Base-by-base conservation (phyloP, 2,888 invertebrate genomes). In the Chrysopilus asiliformis region DNA sequence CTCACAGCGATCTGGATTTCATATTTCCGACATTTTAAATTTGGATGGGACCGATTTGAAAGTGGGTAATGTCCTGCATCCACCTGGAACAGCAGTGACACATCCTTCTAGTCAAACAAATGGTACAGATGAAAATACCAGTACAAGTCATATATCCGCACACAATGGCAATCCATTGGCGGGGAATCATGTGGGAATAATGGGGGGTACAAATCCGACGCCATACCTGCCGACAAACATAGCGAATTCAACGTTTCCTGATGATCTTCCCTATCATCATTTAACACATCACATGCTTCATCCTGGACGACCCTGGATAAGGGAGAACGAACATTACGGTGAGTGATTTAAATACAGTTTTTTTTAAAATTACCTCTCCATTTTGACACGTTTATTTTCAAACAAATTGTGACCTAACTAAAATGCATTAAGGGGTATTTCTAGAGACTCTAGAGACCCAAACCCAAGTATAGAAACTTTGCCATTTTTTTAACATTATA, bases 1-100 rank as follows among this genome's bases (percentile, higher is more conserved):
- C 8, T 76, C 78, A 35, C 79, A 79, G 49, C 73, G 83, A 1
- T 79, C 79, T 28, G 84, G 90, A 42, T 93, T 93, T 64, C 86
- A 87, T 54, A 91, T 93, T 53, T 85, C 89, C 50, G 91, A 93
- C 60, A 91, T 93, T 53, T 68, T 93, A 53, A 90, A 93, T 50
- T 68, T 93, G 50, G 89, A 89, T 53, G 83, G 83, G 48, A 70
- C 56, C 10, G 58, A 62, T 25, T 46, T 60, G 17, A 62, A 61
- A 45, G 41, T 36, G 12, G 34, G 36, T 4, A 39, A 34, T 30
- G 34, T 31, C 2, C 31, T 39, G 16, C 17, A 16, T 33, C 36
- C 40, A 12, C 32, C 37, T 16, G 32, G 34, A 12, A 28, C 38
- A 9, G 38, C 28, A 8, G 10, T 22, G 7, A 8, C 22, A n/a